Evolutionary conservation across 2,888 invertebrate species (phyloP).

Genomic region (Melanargia galathea): DNA sequence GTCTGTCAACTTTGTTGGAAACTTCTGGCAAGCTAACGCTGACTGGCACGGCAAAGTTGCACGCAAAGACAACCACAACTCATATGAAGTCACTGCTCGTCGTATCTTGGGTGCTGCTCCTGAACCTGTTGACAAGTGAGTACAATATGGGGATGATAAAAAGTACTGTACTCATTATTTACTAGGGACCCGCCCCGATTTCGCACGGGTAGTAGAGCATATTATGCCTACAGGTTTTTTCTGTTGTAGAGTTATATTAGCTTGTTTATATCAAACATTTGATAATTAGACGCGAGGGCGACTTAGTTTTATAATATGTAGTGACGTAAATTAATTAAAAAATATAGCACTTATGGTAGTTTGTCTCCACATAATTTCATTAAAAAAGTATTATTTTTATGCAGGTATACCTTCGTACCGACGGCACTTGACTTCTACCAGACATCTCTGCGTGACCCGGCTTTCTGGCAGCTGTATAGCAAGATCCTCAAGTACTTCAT

Average conservation of each 20-base stretch:
- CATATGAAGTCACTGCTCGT: slow-evolving; percentile 82
- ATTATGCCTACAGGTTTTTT: no score
- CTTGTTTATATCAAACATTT: no score
- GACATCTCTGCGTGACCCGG: slow-evolving; percentile 86
- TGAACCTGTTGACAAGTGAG: slow-evolving; percentile 43
- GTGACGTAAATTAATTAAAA: background rate
- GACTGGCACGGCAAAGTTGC: slow-evolving; percentile 66
- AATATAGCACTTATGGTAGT: background rate
- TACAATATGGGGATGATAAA: slow-evolving; percentile 43
- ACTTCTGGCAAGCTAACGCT: slow-evolving; percentile 77
- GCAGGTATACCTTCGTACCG: slow-evolving; percentile 74
- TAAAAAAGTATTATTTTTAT: slow-evolving; percentile 39
- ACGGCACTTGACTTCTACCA: slow-evolving; percentile 84
- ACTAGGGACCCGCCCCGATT: no score
- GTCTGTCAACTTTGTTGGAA: slow-evolving; percentile 42
- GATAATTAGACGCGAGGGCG: no score
- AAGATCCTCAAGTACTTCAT: slow-evolving; percentile 81
- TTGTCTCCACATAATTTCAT: slow-evolving; percentile 42
- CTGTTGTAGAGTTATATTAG: no score
- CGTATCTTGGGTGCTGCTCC: slow-evolving; percentile 57
- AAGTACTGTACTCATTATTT: no score
- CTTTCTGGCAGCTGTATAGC: slow-evolving; percentile 86
- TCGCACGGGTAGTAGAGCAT: no score
- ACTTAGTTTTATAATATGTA: no score
- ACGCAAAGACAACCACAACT: slow-evolving; percentile 68